phyloP scores from a whole-genome alignment of 1,140 invertebrate species.

The Holcopasites calliopsidis region DNA sequence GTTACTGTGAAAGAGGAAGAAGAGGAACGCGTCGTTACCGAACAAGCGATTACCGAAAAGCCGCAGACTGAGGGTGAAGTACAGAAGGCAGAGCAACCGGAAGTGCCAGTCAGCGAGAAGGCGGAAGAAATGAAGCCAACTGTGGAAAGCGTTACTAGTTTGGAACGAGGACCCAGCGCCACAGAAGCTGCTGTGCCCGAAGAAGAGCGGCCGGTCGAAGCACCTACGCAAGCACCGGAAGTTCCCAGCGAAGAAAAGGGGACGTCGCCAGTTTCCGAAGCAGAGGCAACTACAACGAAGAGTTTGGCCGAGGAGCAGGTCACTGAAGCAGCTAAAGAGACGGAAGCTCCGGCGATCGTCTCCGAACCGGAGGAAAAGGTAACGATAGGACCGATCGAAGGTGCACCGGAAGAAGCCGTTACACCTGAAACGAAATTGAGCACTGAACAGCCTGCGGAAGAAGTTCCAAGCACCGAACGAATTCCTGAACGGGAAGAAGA shows the following conservation, averaged over 20 bases:
- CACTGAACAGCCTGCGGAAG: not conserved
- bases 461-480: slow-evolving; percentile 30
- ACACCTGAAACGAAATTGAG: slow-evolving; percentile 8
- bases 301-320: not conserved
- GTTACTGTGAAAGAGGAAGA: slow-evolving; percentile 3
- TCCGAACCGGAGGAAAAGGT: slow-evolving; percentile 5
- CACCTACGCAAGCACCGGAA: slow-evolving; percentile 1
- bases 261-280: slow-evolving; percentile 8
- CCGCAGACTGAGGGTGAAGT: slow-evolving; percentile 79
- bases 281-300: not conserved
- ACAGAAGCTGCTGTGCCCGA: slow-evolving; percentile 23
- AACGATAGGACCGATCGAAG: not conserved
- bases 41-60: slow-evolving; percentile 34
- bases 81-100: slow-evolving; percentile 40
- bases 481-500: not conserved
- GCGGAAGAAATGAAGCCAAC: slow-evolving; percentile 53
- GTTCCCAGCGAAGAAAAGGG: slow-evolving; percentile 7
- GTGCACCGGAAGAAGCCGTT: slow-evolving; percentile 21
- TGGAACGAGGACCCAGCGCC: slow-evolving; percentile 5
- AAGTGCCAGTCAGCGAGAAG: slow-evolving; percentile 37
- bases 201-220: not conserved
- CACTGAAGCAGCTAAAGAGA: not conserved
- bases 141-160: slow-evolving; percentile 26
- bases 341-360: not conserved
- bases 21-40: slow-evolving; percentile 26